Conservation (phyloP, 2,888 invertebrate species). For the Ectobius pallidus region DNA sequence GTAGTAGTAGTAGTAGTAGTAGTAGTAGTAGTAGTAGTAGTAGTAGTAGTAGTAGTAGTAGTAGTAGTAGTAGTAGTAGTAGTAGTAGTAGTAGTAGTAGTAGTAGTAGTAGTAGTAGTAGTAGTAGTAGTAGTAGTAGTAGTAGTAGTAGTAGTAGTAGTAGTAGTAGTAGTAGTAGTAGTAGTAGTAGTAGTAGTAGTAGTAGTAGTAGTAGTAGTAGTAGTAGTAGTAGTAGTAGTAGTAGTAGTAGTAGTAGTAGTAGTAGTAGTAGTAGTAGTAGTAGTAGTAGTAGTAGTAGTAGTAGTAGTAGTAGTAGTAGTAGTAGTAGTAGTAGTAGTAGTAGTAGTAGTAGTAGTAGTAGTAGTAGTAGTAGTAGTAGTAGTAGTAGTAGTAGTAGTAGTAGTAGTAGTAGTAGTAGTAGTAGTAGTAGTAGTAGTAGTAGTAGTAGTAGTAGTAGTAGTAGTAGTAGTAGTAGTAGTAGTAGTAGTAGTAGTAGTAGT, state of each 20-base stretch:
- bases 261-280: conserved; percentile 18
- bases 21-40: conserved; percentile 16
- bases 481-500: conserved; percentile 9
- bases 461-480: conserved; percentile 14
- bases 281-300: conserved; percentile 9
- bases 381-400: conserved; percentile 18
- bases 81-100: conserved; percentile 10
- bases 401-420: conserved; percentile 15
- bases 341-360: conserved; percentile 12
- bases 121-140: conserved; percentile 17
- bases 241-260: conserved; percentile 10
- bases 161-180: conserved; percentile 10
- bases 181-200: conserved; percentile 11
- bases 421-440: background rate
- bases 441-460: conserved; percentile 2
- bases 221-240: conserved; percentile 13
- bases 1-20: conserved; percentile 20
- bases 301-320: conserved; percentile 9
- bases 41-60: conserved; percentile 12
- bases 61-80: conserved; percentile 11
- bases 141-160: conserved; percentile 12
- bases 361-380: conserved; percentile 8
- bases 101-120: conserved; percentile 14
- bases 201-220: conserved; percentile 13
- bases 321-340: conserved; percentile 18